These are phyloP conservation scores for Indicator indicator DNA, from an alignment of 2,113 vertebrate genomes.

Conservation along the genomic window DNA sequence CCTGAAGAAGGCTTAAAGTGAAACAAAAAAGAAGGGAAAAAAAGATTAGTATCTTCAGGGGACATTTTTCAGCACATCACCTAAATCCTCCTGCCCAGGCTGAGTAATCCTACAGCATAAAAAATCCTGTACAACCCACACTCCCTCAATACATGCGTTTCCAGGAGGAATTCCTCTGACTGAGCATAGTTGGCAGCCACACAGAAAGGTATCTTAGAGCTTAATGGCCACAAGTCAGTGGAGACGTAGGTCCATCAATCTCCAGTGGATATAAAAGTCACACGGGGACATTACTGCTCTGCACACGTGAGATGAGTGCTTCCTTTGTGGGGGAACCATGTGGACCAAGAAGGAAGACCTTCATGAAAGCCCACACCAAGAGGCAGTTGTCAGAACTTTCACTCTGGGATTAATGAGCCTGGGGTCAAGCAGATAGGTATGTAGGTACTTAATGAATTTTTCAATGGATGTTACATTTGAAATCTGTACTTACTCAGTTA, in stretches of 20 bases:
- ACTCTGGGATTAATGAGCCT: not conserved
- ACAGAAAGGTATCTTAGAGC: not conserved
- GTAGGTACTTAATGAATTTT: not conserved
- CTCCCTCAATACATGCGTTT: not conserved
- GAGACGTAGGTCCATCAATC: not conserved
- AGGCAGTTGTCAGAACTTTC: not conserved
- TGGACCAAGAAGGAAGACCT: not conserved
- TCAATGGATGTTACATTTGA: not conserved
- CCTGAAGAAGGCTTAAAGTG: constrained; percentile 32
- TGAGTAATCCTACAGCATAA: constrained; percentile 28
- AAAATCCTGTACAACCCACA: not conserved
- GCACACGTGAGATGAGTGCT: not conserved
- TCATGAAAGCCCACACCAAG: not conserved
- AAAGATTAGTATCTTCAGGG: constrained; percentile 31
- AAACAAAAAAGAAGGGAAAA: constrained; percentile 1
- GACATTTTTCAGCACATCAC: constrained; percentile 35
- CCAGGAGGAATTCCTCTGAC: constrained; percentile 47
- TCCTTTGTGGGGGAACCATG: not conserved
- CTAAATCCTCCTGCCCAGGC: constrained; percentile 5
- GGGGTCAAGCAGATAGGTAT: not conserved
- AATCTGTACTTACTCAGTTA: not conserved
- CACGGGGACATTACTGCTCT: not conserved
- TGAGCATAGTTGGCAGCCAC: not conserved
- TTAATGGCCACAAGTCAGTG: not conserved
- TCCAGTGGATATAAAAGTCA: not conserved